These are phyloP conservation scores for Sorex maritimensis DNA, from an alignment of 2,797 vertebrate genomes.

Conservation along the genomic window DNA sequence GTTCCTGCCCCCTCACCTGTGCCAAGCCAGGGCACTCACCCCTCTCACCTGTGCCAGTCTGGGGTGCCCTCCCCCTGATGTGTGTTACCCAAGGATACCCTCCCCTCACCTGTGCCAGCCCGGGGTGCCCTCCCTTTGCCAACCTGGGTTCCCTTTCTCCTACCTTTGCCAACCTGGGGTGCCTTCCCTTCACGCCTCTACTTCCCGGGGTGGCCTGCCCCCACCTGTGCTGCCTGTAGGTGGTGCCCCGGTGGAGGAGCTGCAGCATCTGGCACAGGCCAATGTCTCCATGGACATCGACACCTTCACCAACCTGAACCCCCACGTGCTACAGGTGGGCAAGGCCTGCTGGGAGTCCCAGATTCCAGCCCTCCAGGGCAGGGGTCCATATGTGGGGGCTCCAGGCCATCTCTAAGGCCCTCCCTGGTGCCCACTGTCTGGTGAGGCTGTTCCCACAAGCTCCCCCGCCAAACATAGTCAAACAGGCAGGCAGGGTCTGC, in stretches of 20 bases:
- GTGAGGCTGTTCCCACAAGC: not conserved
- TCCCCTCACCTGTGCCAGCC: no score
- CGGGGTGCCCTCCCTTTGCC: no score
- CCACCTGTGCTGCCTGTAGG: conserved; percentile 78
- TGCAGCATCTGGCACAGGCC: conserved; percentile 81
- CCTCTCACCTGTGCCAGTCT: not conserved
- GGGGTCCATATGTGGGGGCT: not conserved
- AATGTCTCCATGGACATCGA: conserved; percentile 85
- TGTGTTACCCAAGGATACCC: no score
- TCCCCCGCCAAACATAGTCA: not conserved
- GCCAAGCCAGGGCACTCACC: not conserved
- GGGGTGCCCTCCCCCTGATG: conserved; percentile 85
- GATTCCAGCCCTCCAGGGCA: not conserved
- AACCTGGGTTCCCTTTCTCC: no score
- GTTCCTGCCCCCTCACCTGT: not conserved
- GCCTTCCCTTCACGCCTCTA: no score
- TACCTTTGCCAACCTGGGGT: no score
- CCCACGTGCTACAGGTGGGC: conserved; percentile 86
- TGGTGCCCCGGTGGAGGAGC: conserved; percentile 87
- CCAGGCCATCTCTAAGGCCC: not conserved
- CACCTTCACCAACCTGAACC: conserved; percentile 89
- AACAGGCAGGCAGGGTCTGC: not conserved
- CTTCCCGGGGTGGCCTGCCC: no score
- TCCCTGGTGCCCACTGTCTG: not conserved
- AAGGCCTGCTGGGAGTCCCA: not conserved